Base-by-base conservation (phyloP, 2,797 vertebrate species). In the Peromyscus nudipes region DNA sequence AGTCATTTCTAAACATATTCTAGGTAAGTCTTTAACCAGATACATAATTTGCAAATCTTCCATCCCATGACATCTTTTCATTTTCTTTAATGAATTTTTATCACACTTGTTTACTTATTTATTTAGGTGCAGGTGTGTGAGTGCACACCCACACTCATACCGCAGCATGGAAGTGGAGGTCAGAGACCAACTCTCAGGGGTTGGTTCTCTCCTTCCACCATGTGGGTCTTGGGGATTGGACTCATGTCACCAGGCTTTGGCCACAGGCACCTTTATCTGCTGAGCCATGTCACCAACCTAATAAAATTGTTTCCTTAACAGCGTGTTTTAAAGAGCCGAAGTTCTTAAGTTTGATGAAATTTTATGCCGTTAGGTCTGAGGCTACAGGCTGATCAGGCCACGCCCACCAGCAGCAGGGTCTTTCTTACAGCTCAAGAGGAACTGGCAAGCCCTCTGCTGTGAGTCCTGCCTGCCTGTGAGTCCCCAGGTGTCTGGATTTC, bases 241-340 rank as follows among this genome's bases (percentile, higher is more conserved):
- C 76, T 79, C 14, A 17, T 4, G 27, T 79, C 27, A 17, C 14
- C 46, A 52, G 76, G 25, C 43, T 31, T 77, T 46, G 37, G 29
- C 16, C 46, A 16, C 43, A 49, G 75, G 13, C 27, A 49, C 43
- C 75, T 77, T 31, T 77, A 77, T 49, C 43, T 52, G 46, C 46
- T 79, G 46, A 52, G 29, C 29, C 46, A 52, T 52, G 16, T 79
- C 76, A 79, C 7, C 29, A 19, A 40, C 46, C 76, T 52, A 79
- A 19, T 52, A 52, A 79, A 52, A 34, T 13, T 34, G 55, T 69
- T 60, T 65, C 69, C 75, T n/a, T 40, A 49, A 84, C 19, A 60
- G 27, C 29, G 34, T 79, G 29, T 95, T 92, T 76, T n/a, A 57
- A 89, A 89, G n/a, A 92, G 31, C 75, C 46, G 57, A 87, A 43